Conservation (phyloP, 2,797 vertebrate genomes). For the Silurus lanzhouensis region DNA sequence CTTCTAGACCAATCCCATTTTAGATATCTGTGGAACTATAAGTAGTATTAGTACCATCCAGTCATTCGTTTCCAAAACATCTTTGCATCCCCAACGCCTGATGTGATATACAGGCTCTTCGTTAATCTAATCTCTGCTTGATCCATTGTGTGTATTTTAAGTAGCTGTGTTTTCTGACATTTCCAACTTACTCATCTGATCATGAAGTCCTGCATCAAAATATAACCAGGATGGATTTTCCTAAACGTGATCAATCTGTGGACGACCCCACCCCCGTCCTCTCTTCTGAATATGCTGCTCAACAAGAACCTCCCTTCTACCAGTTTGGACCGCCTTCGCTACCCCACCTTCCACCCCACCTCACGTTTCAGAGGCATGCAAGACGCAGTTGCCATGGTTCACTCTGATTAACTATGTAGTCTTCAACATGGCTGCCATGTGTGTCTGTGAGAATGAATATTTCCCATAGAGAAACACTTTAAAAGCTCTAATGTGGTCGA, state of each 20-base stretch:
- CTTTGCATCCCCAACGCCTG: neutral
- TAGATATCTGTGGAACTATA: neutral
- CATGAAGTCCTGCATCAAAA: neutral
- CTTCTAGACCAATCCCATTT: no score
- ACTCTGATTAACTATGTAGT: neutral
- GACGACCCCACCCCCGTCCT: no score
- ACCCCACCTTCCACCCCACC: neutral
- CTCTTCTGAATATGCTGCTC: neutral
- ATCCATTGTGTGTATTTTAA: neutral
- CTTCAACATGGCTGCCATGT: slow-evolving; percentile 11
- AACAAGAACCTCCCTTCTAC: slow-evolving; percentile 28
- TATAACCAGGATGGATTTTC: neutral
- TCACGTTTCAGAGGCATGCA: neutral
- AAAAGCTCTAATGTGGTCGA: neutral
- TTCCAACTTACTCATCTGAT: neutral
- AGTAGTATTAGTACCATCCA: neutral
- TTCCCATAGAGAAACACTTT: neutral
- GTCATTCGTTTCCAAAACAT: neutral
- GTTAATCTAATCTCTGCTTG: no score
- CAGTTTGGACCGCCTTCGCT: slow-evolving; percentile 17
- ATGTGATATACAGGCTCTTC: neutral
- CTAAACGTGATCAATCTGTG: neutral
- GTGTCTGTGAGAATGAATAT: neutral
- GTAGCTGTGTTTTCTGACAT: no score
- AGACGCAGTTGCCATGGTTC: neutral